These are phyloP conservation scores for Urocitellus parryii DNA, from an alignment of 2,113 vertebrate species.

Conservation along the genomic window DNA sequence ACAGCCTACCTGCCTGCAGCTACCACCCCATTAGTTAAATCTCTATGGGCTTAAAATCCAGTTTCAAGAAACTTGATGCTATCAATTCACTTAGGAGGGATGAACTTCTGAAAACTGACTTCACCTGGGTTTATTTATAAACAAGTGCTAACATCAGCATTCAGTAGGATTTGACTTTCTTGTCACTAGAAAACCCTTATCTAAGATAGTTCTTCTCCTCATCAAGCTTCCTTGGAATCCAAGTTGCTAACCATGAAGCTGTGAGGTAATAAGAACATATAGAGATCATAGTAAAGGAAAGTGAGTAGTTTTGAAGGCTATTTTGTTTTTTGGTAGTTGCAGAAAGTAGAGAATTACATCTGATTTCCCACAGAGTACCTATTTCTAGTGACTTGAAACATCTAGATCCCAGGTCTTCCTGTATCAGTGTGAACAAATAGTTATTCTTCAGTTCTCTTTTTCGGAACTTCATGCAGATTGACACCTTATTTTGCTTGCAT, in stretches of 20 bases:
- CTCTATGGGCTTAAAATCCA: neutral
- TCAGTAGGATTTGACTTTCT: neutral
- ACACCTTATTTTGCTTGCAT: neutral
- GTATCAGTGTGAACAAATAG: neutral
- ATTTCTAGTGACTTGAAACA: neutral
- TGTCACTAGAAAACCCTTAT: neutral
- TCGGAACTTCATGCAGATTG: neutral
- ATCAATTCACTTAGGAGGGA: neutral
- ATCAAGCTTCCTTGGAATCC: neutral
- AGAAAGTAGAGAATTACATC: neutral
- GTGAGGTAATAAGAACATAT: neutral
- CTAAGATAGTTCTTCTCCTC: neutral
- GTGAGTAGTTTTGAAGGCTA: neutral
- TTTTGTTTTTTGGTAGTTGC: neutral
- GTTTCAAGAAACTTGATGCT: constrained; percentile 6
- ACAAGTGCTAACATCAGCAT: neutral
- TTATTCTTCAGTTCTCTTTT: neutral
- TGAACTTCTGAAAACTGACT: neutral
- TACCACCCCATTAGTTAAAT: neutral
- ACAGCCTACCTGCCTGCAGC: no score
- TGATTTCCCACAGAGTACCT: neutral
- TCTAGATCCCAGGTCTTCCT: neutral
- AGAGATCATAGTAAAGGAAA: neutral
- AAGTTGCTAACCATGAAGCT: neutral
- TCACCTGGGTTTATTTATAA: constrained; percentile 21